These are phyloP conservation scores for Papilio demoleus DNA, from an alignment of 2,888 invertebrate genomes.

Conservation along the genomic window DNA sequence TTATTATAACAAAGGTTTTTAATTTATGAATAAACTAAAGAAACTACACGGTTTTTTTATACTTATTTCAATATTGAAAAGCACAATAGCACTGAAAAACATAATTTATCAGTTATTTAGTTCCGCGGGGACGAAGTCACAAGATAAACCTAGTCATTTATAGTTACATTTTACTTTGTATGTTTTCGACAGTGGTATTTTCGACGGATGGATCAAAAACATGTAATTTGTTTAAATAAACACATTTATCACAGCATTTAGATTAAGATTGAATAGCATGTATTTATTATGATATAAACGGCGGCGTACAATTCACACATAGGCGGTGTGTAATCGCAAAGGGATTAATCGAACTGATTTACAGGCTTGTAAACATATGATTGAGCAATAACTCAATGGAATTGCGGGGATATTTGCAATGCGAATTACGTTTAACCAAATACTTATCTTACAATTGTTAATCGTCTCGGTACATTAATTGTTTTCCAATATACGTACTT, in stretches of 20 bases:
- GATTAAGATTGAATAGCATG: not conserved
- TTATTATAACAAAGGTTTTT: no score
- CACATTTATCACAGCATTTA: not conserved
- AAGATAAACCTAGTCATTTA: not conserved
- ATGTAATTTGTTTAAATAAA: not conserved
- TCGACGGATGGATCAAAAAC: no score
- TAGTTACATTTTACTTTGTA: no score
- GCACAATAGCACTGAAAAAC: no score
- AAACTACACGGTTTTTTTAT: no score
- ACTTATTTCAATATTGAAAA: no score
- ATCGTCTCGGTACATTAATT: not conserved
- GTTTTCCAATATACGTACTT: not conserved
- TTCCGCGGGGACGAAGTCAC: no score
- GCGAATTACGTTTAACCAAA: slow-evolving; percentile 35
- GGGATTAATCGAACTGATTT: slow-evolving; percentile 44
- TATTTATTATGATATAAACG: slow-evolving; percentile 23
- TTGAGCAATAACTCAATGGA: slow-evolving; percentile 42
- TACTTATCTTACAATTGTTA: slow-evolving; percentile 24
- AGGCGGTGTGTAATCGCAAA: slow-evolving; percentile 41
- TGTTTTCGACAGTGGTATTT: no score
- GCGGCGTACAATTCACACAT: slow-evolving; percentile 23
- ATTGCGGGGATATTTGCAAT: slow-evolving; percentile 39
- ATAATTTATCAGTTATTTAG: no score
- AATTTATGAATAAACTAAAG: no score
- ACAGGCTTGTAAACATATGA: slow-evolving; percentile 42